Base-by-base conservation (phyloP, 1,140 invertebrate species). In the Ips nitidus region DNA sequence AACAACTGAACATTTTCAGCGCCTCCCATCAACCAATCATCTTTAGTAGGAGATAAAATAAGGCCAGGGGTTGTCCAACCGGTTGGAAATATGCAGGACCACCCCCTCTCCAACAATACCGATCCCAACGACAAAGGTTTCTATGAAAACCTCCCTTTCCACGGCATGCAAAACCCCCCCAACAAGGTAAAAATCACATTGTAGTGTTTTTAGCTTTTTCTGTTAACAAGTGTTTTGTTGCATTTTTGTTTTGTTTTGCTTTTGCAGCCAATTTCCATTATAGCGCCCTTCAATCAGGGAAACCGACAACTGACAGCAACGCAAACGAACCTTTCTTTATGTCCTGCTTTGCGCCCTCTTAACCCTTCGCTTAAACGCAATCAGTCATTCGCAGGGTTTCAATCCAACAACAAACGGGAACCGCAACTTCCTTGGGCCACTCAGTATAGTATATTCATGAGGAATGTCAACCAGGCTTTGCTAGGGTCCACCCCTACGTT, bases 131-230 rank as follows among this genome's bases (percentile, higher is more conserved):
- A 84, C 75, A 84, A 84, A 80, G 91, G 91, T 71, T 92, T 94
- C 81, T 96, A 95, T 84, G 93, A 96, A 84, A 96, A 96, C 82
- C 86, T 96, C 78, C 93, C 94, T 69, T 96, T 96, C 85, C 93
- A 95, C 81, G 93, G 93, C 75, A 89, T 95, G 76, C 92, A 94
- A 83, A 90, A 91, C 78, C 90, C 93, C 73, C 92, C 92, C 75
- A 94, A 93, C 81, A 95, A 95, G 90, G 94, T 95, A 88, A 83
- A 79, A 22, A 22, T 22, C 22, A 22, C 22, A 22, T 22, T 22
- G 6, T 62, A n/a, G 52, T 61, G 55, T 57, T 2, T 64, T 36
- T 57, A 40, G 45, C 36, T 57, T 43, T 41, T 57, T 50, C 8
- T 67, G 37, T 58, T 58, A 58, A 38, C 40, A 53, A 62, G 43